Conservation (phyloP, 2,797 vertebrate species). For the Galagoides demidoff region DNA sequence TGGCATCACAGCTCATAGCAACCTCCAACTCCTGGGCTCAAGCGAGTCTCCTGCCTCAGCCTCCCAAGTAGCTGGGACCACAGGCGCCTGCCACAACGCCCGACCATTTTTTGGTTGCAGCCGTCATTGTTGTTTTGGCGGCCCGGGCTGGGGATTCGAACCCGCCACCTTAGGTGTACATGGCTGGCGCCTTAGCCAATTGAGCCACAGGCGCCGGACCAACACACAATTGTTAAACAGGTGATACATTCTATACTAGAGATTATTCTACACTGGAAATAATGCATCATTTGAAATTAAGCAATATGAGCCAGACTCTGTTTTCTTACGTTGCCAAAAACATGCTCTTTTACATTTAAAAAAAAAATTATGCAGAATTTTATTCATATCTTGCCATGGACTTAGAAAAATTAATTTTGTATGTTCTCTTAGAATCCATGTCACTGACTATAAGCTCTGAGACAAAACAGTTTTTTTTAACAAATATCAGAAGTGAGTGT, state of each 20-base stretch:
- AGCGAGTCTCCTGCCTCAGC: too few species aligned
- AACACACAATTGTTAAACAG: neutral
- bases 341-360: neutral
- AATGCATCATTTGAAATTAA: slow-evolving; percentile 37
- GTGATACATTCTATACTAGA: neutral
- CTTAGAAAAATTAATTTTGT: slow-evolving; percentile 45
- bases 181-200: too few species aligned
- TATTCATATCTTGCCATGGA: neutral
- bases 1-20: too few species aligned
- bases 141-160: too few species aligned
- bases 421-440: neutral
- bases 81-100: too few species aligned
- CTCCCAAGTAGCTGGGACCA: too few species aligned
- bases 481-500: neutral
- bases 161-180: too few species aligned
- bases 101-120: too few species aligned
- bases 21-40: too few species aligned
- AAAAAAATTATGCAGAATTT: neutral
- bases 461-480: neutral
- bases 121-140: too few species aligned
- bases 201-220: too few species aligned
- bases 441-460: neutral
- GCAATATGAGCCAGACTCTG: neutral
- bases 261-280: neutral
- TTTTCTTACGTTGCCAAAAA: slow-evolving; percentile 43